Conservation (phyloP, 2,888 invertebrate genomes). For the Acutogordius australiensis region DNA sequence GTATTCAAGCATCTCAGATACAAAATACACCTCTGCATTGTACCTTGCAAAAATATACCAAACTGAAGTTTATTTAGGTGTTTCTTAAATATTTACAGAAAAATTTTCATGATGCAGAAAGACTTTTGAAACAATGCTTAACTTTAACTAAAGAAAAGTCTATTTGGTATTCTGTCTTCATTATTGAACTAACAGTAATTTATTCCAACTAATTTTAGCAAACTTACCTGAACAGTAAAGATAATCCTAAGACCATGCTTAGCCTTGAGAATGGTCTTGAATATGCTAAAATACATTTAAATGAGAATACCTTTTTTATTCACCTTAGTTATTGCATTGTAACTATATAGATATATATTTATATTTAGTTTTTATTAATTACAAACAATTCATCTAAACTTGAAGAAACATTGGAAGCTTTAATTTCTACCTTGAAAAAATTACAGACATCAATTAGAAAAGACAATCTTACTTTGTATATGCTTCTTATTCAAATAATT, state of each 20-base stretch:
- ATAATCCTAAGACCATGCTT: not conserved
- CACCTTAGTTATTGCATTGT: not conserved
- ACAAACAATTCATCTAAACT: not conserved
- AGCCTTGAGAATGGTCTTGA: not conserved
- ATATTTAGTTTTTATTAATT: not conserved
- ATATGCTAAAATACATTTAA: not conserved
- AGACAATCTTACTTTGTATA: not conserved
- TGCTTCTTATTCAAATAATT: not conserved
- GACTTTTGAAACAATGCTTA: not conserved
- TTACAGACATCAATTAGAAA: not conserved
- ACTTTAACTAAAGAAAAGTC: not conserved
- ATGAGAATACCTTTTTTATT: not conserved
- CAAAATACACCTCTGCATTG: not conserved
- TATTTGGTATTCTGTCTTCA: not conserved
- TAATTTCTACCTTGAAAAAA: not conserved
- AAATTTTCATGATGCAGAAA: not conserved
- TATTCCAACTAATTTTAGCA: not conserved
- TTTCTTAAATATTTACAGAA: not conserved
- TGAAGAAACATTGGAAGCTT: not conserved
- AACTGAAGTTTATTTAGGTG: not conserved
- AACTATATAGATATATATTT: not conserved
- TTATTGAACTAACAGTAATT: not conserved
- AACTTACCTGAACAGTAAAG: not conserved
- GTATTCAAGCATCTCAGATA: constrained; percentile 5
- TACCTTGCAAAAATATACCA: constrained; percentile 5